Evolutionary conservation across 2,797 vertebrate genomes (phyloP).

Genomic region (Anguilla obscura): DNA sequence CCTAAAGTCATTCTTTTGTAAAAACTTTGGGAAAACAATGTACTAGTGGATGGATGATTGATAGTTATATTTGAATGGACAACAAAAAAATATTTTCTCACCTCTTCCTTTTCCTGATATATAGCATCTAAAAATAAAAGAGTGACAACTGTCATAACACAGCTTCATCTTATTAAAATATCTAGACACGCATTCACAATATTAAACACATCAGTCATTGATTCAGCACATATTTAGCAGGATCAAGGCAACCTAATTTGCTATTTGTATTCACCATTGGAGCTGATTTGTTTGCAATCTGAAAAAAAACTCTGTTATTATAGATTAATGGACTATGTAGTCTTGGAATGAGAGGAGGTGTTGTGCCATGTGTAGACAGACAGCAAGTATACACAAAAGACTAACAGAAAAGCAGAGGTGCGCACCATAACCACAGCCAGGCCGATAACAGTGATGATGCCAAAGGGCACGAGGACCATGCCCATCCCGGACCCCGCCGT

Average conservation of each 20-base stretch:
- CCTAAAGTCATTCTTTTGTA: not conserved
- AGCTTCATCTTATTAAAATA: not conserved
- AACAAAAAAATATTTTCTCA: conserved; percentile 57
- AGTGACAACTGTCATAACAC: conserved; percentile 24
- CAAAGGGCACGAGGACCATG: conserved; percentile 89
- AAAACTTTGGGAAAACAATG: not conserved
- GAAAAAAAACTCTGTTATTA: not conserved
- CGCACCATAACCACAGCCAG: conserved; percentile 91
- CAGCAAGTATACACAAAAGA: not conserved
- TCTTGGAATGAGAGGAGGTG: too few relatives aligned
- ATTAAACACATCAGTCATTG: not conserved
- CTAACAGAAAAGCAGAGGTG: conserved; percentile 19
- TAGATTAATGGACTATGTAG: not conserved
- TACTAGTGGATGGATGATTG: not conserved
- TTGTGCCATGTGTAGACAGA: not conserved
- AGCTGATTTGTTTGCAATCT: not conserved
- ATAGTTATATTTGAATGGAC: not conserved
- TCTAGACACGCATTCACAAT: not conserved
- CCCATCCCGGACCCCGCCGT: conserved; percentile 75
- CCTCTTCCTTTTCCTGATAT: conserved; percentile 96
- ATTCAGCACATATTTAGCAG: not conserved
- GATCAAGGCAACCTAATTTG: not conserved
- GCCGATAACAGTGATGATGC: conserved; percentile 93
- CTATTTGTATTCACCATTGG: too few relatives aligned
- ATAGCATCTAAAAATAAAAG: conserved; percentile 83